Evolutionary conservation across 1,140 invertebrate genomes (phyloP), one percentile per base, ranked within the genome.

Genomic region (Drosophila grimshawi): DNA sequence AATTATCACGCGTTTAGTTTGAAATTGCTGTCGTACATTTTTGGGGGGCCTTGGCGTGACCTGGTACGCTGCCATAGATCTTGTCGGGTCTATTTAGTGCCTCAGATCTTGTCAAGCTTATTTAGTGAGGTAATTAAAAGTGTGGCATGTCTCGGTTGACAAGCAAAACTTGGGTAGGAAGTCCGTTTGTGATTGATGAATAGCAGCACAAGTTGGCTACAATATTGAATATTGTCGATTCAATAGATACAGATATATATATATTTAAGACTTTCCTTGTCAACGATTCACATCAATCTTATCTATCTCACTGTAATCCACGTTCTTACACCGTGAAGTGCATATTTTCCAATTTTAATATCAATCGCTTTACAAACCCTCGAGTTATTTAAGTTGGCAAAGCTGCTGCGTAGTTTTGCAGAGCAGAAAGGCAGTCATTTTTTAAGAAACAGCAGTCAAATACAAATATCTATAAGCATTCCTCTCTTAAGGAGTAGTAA

Each of bases 31-130:
- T 66, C 69, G 67, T 51, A 61, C 52, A 68, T 78, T 88, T 65
- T n/a, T 19, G 19, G 41, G 41, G 65, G 80, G 77, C 85, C 85
- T 88, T 88, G 83, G 61, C 80, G 72, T 88, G 76, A 80, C 76
- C 82, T 71, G 65, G 72, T 52, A 49, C 66, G 49, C n/a, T 66
- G 62, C 52, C 67, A 65, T 27, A 33, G 74, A 86, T 81, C 78
- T 81, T 71, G 78, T 66, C 67, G 49, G 60, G 48, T 62, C 19
- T 19, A 19, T 19, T 19, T 19, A 19, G 19, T 65, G 61, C 56
- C 66, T 70, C 32, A 37, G 75, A 86, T 81, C 79, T 81, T 76
- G 78, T 67, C 68, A 41, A 55, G 45, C 55, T 33, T 33, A 37
- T 46, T 57, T 55, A 53, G 43, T 43, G 61, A 46, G 61, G 35